Conservation (phyloP, 2,113 vertebrate species). For the Ramphastos sulfuratus region DNA sequence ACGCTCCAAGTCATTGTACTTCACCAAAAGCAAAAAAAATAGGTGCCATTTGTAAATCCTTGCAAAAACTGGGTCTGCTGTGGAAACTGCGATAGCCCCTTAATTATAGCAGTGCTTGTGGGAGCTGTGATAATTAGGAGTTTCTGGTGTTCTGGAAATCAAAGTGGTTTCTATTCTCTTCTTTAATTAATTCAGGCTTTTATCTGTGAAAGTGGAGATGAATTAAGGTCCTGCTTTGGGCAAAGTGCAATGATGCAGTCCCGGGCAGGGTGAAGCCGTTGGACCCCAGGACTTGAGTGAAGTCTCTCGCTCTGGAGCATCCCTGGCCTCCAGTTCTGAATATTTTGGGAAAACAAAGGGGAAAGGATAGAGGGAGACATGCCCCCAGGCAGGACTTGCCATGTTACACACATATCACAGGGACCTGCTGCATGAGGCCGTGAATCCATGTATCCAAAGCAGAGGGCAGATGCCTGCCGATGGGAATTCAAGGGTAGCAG, state of each 20-base stretch:
- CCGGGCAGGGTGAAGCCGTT: not conserved
- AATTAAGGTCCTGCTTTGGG: constrained; percentile 38
- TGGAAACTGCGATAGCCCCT: not conserved
- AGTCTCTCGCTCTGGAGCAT: not conserved
- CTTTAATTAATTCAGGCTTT: constrained; percentile 68
- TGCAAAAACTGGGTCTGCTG: constrained; percentile 26
- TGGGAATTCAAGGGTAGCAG: not conserved
- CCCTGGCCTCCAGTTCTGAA: rapidly evolving
- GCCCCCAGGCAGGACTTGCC: rapidly evolving
- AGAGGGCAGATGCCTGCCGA: not conserved
- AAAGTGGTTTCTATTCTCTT: constrained; percentile 60
- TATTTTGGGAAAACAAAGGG: not conserved
- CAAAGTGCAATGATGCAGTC: not conserved
- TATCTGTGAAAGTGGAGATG: constrained; percentile 47
- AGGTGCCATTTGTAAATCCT: not conserved
- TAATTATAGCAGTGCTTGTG: constrained; percentile 34
- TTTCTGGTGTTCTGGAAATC: constrained; percentile 57
- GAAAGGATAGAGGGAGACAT: not conserved
- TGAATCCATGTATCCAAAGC: rapidly evolving
- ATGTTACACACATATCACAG: rapidly evolving
- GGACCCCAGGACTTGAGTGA: not conserved
- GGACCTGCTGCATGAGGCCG: not conserved
- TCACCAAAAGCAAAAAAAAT: not conserved
- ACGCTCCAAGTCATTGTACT: not conserved
- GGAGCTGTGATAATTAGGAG: constrained; percentile 54